Evolutionary conservation across 37 sponge, comb jelly and placozoan genomes (phyloP).

Genomic region (Spongilla lacustris): DNA sequence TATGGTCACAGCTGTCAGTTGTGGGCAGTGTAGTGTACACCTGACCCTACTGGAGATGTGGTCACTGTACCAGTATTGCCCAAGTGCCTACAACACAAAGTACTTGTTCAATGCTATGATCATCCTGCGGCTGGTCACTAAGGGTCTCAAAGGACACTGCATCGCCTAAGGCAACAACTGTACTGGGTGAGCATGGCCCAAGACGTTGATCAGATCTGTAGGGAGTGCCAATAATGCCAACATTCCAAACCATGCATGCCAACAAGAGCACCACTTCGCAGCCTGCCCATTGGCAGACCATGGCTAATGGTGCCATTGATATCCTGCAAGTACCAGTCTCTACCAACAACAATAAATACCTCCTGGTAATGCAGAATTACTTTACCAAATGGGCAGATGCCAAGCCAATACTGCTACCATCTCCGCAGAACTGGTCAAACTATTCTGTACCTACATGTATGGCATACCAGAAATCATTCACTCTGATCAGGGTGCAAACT

Average conservation of each 20-base stretch:
- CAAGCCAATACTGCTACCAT: conserved; percentile 43
- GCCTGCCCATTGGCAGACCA: conserved; percentile 3
- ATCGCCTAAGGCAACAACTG: conserved; percentile 23
- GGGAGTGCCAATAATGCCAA: conserved; percentile 46
- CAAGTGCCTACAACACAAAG: background rate
- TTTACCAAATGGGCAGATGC: conserved; percentile 73
- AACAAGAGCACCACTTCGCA: conserved; percentile 14
- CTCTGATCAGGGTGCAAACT: conserved; percentile 67
- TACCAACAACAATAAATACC: conserved; percentile 35
- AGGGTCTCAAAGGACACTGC: conserved; percentile 59
- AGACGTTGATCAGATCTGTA: conserved; percentile 45
- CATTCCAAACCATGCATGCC: conserved; percentile 29
- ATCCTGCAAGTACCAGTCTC: conserved; percentile 59
- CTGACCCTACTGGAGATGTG: conserved; percentile 20
- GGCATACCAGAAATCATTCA: conserved; percentile 49
- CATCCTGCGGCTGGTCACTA: conserved; percentile 46
- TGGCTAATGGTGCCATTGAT: conserved; percentile 40
- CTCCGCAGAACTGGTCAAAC: conserved; percentile 9
- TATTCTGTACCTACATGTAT: conserved; percentile 22
- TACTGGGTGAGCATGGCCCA: conserved; percentile 67
- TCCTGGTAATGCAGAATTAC: conserved; percentile 56
- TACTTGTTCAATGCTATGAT: conserved; percentile 20
- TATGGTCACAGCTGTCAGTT: conserved; percentile 47
- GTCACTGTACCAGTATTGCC: conserved; percentile 37
- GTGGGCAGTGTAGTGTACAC: conserved; percentile 35